Base-by-base conservation (phyloP, 2,888 invertebrate species). In the Leucania comma region DNA sequence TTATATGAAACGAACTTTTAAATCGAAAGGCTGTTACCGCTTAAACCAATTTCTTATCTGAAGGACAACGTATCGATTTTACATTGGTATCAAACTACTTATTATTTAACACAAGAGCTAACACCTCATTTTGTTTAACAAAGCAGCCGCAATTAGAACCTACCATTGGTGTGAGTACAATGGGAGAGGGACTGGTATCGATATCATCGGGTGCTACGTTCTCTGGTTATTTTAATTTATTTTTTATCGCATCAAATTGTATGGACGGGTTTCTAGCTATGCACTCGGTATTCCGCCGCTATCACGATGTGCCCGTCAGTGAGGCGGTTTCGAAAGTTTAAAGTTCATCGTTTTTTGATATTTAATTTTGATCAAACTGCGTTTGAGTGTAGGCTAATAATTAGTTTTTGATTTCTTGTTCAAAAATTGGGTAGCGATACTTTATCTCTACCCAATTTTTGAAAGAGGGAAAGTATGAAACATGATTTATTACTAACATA, bases 71-170 rank as follows among this genome's bases (percentile, higher is more conserved):
- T 89, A 91, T 91, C 90, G 89, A 88, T 90, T 87, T 89, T 87
- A 87, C 78, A 84, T 87, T 85, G 84, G 87, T 86, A 91, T 91
- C 90, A 85, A 92, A 92, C 93, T 91, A 92, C 93, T 94, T 94
- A 94, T 94, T 95, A 95, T 94, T 94, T 94, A 95, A 95, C 94
- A 94, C 92, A 91, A 93, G 91, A 94, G 93, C 94, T 94, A 95
- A 95, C 95, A 95, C 95, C 93, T 95, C 95, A 95, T 95, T 95
- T 95, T 94, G 91, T 93, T 90, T 94, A 93, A 95, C 95, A 96
- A 96, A 95, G 94, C 92, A 82, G 85, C 92, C 92, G 93, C 95
- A 95, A 95, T 96, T 96, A 95, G 93, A 92, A 90, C 90, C 92
- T 93, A 90, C 93, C 89, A 91, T 91, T 91, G 93, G 89, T 88